Base-by-base conservation (phyloP, 2,797 vertebrate genomes). In the Sus cebifrons region DNA sequence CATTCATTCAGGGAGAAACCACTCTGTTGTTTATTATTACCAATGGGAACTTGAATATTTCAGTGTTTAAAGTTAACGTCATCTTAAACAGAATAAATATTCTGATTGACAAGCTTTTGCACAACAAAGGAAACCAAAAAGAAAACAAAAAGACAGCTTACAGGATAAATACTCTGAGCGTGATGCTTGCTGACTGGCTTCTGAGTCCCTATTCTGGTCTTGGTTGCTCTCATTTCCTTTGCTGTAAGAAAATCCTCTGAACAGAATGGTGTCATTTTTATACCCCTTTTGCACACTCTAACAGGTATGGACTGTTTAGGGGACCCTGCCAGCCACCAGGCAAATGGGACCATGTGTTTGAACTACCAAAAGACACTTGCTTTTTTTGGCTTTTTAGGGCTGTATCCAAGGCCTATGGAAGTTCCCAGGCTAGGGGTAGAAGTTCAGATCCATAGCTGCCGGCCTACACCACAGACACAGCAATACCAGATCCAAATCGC, bases 151-250 rank as follows among this genome's bases (percentile, higher is more conserved):
- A 36, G 36, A 36, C 36, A 36, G 36, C 36, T 36, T 36, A 36
- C 36, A 36, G 36, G 36, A 36, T 36, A 36, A 36, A 36, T 36
- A 36, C 36, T 36, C 36, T 36, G 54, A 75, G 67, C 32, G 16
- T 75, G 49, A 67, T 10, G 6, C 52, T 86, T 62, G 29, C 60
- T 11, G 23, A 78, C 3, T 40, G 32, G 9, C 40, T 32, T 68
- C 75, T 62, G 44, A 91, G 32, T 71, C 2, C 5, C 62, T 44
- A 6, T 36, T 75, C 73, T 54, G 23, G 18, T 77, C 27, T 74
- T 27, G 56, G 49, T 64, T 74, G 52, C 21, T 64, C 92, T 75
- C n/a, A 13, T 93, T 85, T 92, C 49, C 40, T 91, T 96, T 85
- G 78, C 44, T 88, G 27, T 88, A 67, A 71, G 77, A 86, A 74